These are phyloP conservation scores for Crossaster papposus DNA, from an alignment of 53 echinoderm and acorn worm species.

Conservation along the genomic window DNA sequence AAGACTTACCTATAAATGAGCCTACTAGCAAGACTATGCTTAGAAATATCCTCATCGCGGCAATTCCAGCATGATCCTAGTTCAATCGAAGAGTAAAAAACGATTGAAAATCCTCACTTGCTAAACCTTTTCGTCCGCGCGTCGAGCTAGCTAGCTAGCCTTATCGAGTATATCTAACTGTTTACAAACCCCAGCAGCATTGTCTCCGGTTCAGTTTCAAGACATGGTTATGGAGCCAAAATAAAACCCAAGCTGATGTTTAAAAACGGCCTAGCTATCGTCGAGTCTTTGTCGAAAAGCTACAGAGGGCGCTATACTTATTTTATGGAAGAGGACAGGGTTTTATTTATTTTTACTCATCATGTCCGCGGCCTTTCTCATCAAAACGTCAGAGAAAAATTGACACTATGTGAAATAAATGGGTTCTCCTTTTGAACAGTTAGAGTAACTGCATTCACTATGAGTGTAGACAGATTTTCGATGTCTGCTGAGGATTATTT, in stretches of 20 bases:
- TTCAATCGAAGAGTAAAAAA: conserved; percentile 7
- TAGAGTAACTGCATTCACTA: not conserved
- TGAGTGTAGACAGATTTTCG: conserved; percentile 57
- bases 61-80: conserved; percentile 37
- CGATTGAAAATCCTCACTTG: conserved; percentile 8
- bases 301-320: not conserved
- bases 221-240: no score
- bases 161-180: no score
- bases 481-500: conserved; percentile 67
- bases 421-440: not conserved
- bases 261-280: no score
- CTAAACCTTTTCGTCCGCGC: not conserved
- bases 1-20: conserved; percentile 10
- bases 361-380: no score
- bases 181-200: no score
- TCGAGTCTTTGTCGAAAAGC: no score
- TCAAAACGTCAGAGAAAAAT: no score
- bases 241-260: no score
- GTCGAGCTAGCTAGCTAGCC: no score
- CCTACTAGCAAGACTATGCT: conserved; percentile 29
- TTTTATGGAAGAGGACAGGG: not conserved
- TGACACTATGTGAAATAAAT: no score
- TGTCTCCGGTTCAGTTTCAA: no score
- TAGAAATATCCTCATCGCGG: conserved; percentile 49
- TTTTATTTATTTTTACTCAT: not conserved